phyloP scores from a whole-genome alignment of 2,797 vertebrate genomes.

The Alca torda region DNA sequence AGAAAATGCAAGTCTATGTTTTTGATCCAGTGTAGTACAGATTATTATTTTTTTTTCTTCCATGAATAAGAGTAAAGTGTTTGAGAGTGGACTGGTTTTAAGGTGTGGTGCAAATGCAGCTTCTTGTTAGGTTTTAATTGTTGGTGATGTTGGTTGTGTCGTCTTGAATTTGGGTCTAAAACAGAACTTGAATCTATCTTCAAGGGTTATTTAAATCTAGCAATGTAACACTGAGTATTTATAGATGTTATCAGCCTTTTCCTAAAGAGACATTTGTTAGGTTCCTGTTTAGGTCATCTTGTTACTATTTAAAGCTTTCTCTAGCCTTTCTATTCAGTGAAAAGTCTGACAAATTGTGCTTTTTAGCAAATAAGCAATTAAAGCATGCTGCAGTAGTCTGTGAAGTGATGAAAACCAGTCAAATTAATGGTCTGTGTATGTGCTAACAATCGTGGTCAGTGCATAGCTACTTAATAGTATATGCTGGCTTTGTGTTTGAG shows the following conservation, averaged over 20 bases:
- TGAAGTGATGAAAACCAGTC: background rate
- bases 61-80: background rate
- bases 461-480: background rate
- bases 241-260: conserved; percentile 48
- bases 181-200: background rate
- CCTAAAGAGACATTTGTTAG: conserved; percentile 7
- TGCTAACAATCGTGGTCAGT: background rate
- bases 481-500: background rate
- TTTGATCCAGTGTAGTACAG: background rate
- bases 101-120: background rate
- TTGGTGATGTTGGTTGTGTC: background rate
- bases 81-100: background rate
- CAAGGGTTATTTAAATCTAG: conserved; percentile 9
- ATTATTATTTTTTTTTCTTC: background rate
- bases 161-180: background rate
- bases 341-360: background rate
- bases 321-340: background rate
- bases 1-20: background rate
- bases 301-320: conserved; percentile 44
- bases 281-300: conserved; percentile 47
- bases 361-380: background rate
- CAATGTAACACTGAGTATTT: conserved; percentile 7
- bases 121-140: background rate
- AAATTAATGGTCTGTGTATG: background rate
- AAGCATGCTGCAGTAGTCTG: background rate